These are phyloP conservation scores for Brachionus koreanus DNA, from an alignment of 1,140 invertebrate species.

Conservation along the genomic window DNA sequence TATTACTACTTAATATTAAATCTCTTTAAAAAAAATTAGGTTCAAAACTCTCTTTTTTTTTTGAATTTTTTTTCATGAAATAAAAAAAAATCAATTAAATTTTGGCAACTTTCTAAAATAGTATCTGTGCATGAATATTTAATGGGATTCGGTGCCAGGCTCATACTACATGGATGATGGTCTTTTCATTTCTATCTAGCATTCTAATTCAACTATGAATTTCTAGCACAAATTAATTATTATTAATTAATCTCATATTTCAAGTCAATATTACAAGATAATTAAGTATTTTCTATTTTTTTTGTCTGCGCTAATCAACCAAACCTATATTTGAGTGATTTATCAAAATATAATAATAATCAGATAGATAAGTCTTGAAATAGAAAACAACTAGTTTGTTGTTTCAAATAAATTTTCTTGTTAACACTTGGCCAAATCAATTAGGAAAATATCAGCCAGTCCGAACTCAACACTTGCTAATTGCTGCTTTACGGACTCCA, in stretches of 20 bases:
- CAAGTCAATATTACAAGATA: constrained; percentile 21
- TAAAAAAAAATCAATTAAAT: constrained; percentile 18
- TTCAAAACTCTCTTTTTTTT: background rate
- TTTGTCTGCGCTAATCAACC: background rate
- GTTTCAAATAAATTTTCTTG: background rate
- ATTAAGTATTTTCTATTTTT: background rate
- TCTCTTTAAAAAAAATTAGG: background rate
- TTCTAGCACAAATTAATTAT: constrained; percentile 19
- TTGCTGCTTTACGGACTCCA: background rate
- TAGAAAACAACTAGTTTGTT: background rate
- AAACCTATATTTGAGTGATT: background rate
- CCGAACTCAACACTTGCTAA: background rate
- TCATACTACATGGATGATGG: background rate
- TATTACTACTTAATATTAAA: constrained; percentile 39
- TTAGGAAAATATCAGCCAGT: background rate
- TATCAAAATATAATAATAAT: background rate
- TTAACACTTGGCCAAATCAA: background rate
- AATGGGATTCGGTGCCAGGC: background rate
- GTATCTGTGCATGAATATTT: background rate
- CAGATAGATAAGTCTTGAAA: background rate
- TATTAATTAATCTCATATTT: constrained; percentile 28
- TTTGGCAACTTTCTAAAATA: background rate
- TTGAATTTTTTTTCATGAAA: too few species aligned
- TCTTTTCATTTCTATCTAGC: background rate
- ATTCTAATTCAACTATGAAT: background rate